Conservation (phyloP, 2,888 invertebrate species). For the Brenthis ino region DNA sequence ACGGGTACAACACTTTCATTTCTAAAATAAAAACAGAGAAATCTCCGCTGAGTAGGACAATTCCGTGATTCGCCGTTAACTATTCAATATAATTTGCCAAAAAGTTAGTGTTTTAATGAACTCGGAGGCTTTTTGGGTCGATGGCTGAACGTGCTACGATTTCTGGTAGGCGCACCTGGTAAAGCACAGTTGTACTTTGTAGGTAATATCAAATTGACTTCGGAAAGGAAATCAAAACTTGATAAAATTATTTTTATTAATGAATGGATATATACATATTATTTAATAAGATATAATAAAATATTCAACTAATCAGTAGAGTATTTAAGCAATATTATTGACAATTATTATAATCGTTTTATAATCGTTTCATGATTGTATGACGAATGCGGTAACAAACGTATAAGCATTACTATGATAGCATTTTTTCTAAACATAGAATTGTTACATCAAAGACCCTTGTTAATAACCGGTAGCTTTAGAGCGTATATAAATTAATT, state of each 20-base stretch:
- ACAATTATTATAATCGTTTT: conserved; percentile 33
- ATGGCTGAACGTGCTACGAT: conserved; percentile 61
- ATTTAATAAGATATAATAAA: background rate
- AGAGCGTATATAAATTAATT: conserved; percentile 41
- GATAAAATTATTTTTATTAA: too few relatives aligned
- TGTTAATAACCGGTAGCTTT: conserved; percentile 53
- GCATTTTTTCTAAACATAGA: conserved; percentile 49
- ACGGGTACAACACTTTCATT: conserved; percentile 45
- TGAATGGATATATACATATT: too few relatives aligned
- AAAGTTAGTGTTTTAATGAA: conserved; percentile 45
- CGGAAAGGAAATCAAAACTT: too few relatives aligned
- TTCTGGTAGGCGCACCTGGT: conserved; percentile 50
- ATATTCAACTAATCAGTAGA: too few relatives aligned
- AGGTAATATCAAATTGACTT: too few relatives aligned
- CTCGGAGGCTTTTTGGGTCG: conserved; percentile 55
- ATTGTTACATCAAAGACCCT: conserved; percentile 50
- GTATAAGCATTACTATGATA: conserved; percentile 34
- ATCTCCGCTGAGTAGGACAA: conserved; percentile 53
- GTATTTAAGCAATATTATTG: background rate
- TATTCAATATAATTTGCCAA: conserved; percentile 53
- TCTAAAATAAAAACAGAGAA: conserved; percentile 54
- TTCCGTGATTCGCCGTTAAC: conserved; percentile 53
- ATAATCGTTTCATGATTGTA: conserved; percentile 48
- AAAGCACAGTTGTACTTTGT: conserved; percentile 37
- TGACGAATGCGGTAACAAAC: conserved; percentile 62